Evolutionary conservation across 1,140 invertebrate genomes (phyloP), one percentile per base, ranked within the genome.

Genomic region (Aphidius gifuensis): DNA sequence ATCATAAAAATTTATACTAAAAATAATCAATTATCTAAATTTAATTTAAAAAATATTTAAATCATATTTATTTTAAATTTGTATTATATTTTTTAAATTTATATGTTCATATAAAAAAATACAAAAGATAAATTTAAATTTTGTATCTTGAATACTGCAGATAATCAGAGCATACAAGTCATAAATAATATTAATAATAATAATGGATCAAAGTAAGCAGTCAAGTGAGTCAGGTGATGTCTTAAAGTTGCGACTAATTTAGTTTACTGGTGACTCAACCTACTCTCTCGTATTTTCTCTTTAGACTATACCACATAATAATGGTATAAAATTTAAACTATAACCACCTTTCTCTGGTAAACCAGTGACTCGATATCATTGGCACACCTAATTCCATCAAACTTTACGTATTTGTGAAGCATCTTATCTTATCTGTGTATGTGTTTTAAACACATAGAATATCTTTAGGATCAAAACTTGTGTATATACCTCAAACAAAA

Each of bases 151-250:
- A 16, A 16, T 16, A 16, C 16, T 16, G 16, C 16, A 0, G 16
- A 16, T 16, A 16, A 16, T 16, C 16, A 16, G 16, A 16, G 16
- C 16, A 16, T 16, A 16, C 16, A 16, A 16, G 50, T 60, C 39
- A 54, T 45, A 48, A 65, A 51, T 57, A 64, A 64, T 61, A 60
- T 59, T 55, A 65, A 58, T 62, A 68, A 71, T 72, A 70, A 72
- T 72, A 71, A 68, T 62, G 58, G 49, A 64, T 67, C 65, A 71
- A 72, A 72, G 71, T 66, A 68, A 61, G 65, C 69, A 67, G 54
- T 63, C 62, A 66, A 65, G 66, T 63, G 61, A 63, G 40, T 51
- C 63, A 42, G 47, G 42, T 55, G 57, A 64, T 58, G 57, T 64
- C 23, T 32, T 32, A 32, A 32, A 32, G 23, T 32, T 56, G 49